Evolutionary conservation across 1,140 invertebrate genomes (phyloP), one percentile per base, ranked within the genome.

Genomic region (Drosophila melanica): DNA sequence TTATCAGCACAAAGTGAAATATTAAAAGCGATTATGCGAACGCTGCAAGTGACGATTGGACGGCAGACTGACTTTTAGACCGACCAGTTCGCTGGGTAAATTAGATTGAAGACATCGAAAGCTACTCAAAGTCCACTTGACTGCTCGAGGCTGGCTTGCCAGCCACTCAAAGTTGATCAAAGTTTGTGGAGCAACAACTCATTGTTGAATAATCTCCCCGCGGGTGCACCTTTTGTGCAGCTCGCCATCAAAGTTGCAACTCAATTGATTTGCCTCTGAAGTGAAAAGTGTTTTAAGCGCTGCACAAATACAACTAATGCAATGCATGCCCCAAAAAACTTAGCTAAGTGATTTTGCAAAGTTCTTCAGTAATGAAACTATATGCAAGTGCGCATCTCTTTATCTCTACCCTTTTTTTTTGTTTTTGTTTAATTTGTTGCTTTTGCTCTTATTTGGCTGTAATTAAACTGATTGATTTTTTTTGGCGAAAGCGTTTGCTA

Each of bases 101-200:
- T 81, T 82, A 78, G 75, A 84, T 82, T 79, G 67, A 79, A 82
- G 75, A 82, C 80, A 79, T 50, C 75, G 63, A 82, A 82, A 82
- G 80, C 79, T 79, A 82, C 80, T 82, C 75, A 69, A 79, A 79
- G 75, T 79, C 79, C 70, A 79, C 66, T 82, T 73, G 59, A 65
- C 39, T 33, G 14, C 48, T 39, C 42, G 12, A 53, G 50, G 39
- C 62, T 41, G 57, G 50, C 39, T 37, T 16, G 74, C 59, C 76
- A 74, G 78, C 50, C 79, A 74, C 79, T 81, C 47, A 81, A 72
- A 81, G 63, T 68, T 81, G 59, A 68, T 77, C 71, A 81, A 81
- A 81, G 64, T 81, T 81, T 74, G 60, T 60, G 62, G 62, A 62
- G 77, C 79, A 81, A 81, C 79, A 81, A 77, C 77, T 51, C 47